Evolutionary conservation across 2,888 invertebrate genomes (phyloP), one percentile per base, ranked within the genome.

Genomic region (Caenorhabditis uteleia): DNA sequence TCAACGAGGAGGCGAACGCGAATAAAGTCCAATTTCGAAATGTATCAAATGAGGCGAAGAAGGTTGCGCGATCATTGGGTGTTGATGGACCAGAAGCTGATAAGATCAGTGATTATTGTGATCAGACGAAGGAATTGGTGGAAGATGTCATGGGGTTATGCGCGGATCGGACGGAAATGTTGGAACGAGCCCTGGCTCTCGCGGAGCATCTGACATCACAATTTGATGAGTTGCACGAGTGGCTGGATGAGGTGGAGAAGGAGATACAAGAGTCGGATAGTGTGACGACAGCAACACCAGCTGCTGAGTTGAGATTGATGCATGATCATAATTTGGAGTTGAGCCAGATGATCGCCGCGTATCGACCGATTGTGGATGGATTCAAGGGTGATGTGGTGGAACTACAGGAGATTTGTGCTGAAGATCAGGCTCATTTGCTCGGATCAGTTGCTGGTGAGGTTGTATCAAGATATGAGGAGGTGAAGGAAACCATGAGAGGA

Each of bases 201-300:
- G 94, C 95, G 0, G 93, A 93, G 83, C 95, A 97, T 86, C 92
- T 98, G 87, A 90, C 92, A 48, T 94, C 95, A 75, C 93, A 94
- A 0, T 94, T 95, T 81, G 89, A 89, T 31, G 94, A 93, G 18
- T 86, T 98, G 34, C 88, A 89, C 7, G 88, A 89, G 38, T 73
- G 70, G 69, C 23, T 68, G 34, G 70, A 68, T 59, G 51, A 70
- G 42, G 46, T 97, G 95, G 95, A 86, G 95, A 80, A 91, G 90
- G 70, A 93, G 92, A 79, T 92, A 92, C 88, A 95, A 95, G 85
- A 92, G 31, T 91, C 93, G 88, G 94, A 95, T 14, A 92, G 93
- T 1, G 83, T 86, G 42, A 78, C 69, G 14, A 75, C 79, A 7
- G 80, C 78, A 6, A 86, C 94, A 39, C 88, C 94, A 57, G 91